phyloP scores from a whole-genome alignment of 2,797 vertebrate genomes.

The Heterohyrax brucei region DNA sequence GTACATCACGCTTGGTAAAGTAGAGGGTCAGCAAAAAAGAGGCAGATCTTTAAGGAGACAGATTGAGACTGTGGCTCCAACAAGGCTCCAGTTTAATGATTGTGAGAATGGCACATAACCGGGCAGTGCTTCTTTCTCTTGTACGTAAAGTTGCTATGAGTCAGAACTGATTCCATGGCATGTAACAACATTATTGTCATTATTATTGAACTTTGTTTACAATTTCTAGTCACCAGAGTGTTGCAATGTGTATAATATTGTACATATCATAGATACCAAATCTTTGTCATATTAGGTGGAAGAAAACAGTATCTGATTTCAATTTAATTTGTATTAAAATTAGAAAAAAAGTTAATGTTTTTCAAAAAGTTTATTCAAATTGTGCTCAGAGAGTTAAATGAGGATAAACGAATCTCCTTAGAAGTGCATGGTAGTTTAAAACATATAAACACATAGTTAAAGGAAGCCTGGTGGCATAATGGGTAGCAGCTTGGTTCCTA shows the following conservation, averaged over 20 bases:
- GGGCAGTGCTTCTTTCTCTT: no score
- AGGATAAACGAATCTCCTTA: slow-evolving; percentile 29
- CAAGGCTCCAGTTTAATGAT: no score
- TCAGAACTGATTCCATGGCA: no score
- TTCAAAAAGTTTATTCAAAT: slow-evolving; percentile 41
- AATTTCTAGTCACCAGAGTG: neutral
- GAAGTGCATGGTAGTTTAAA: neutral
- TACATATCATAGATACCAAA: neutral
- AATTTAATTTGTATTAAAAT: slow-evolving; percentile 28
- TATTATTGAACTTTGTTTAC: neutral
- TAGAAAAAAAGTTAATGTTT: neutral
- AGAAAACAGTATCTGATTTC: neutral
- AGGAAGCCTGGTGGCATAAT: no score
- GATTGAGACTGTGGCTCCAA: no score
- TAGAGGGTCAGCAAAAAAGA: no score
- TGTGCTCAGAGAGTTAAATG: slow-evolving; percentile 43
- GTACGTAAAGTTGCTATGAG: no score
- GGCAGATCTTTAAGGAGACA: no score
- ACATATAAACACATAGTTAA: neutral
- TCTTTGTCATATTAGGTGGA: neutral
- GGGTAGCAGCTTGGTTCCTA: no score
- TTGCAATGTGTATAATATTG: neutral
- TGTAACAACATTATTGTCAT: neutral
- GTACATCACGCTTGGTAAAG: no score
- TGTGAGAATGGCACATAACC: no score